Evolutionary conservation across 2,888 invertebrate genomes (phyloP).

Genomic region (Catocala nupta): DNA sequence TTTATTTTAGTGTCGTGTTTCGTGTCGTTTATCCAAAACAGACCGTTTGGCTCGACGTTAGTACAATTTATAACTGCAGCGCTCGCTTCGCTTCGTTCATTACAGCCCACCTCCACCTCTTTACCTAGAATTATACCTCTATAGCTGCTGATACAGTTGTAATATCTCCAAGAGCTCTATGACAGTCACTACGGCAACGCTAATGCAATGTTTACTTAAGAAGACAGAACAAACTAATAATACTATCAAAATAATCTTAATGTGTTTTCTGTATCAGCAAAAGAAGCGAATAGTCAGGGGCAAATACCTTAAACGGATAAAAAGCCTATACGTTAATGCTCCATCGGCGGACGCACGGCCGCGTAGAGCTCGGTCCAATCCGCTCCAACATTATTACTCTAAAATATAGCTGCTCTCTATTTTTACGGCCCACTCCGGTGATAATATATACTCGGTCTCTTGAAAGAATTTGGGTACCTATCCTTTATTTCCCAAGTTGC

Average conservation of each 20-base stretch:
- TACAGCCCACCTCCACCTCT: conserved; percentile 48
- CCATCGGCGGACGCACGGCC: conserved; percentile 17
- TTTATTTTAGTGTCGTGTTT: conserved; percentile 45
- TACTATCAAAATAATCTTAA: not conserved
- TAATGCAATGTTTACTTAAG: not conserved
- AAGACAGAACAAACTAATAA: not conserved
- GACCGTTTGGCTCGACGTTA: conserved; percentile 45
- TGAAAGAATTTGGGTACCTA: conserved; percentile 29
- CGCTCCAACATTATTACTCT: conserved; percentile 31
- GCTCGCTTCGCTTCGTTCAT: conserved; percentile 55
- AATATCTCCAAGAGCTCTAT: conserved; percentile 29
- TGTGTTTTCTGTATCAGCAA: not conserved
- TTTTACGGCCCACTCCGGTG: conserved; percentile 30
- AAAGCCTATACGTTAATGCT: conserved; percentile 19
- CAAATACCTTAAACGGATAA: conserved; percentile 15
- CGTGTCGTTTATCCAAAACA: conserved; percentile 52
- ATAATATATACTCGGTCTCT: conserved; percentile 38
- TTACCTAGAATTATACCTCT: conserved; percentile 44
- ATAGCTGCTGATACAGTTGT: conserved; percentile 38
- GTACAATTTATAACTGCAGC: conserved; percentile 63
- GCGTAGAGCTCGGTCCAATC: conserved; percentile 23
- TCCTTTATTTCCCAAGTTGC: conserved; percentile 28
- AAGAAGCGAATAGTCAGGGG: conserved; percentile 10
- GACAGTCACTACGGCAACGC: not conserved
- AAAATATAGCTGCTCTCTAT: conserved; percentile 38